Percentiles rank a stretch among this genome's conserved stretches.
These are phyloP conservation scores for Botia almorhae DNA, from an alignment of 2,797 vertebrate species.

Conservation along the genomic window DNA sequence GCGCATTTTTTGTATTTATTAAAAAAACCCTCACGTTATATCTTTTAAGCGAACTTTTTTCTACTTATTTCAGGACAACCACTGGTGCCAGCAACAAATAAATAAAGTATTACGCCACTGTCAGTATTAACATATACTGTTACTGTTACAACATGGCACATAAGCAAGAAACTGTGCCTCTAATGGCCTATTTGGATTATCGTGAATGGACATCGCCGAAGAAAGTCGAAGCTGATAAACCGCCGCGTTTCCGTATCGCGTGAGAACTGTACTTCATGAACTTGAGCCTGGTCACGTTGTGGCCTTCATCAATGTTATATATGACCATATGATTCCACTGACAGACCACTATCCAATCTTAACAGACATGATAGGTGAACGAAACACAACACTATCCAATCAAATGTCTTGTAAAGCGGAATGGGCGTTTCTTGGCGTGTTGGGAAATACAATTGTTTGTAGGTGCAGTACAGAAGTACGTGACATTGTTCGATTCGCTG, in stretches of 20 bases:
- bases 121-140: too few relatives aligned
- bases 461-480: neutral
- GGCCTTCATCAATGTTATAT: neutral
- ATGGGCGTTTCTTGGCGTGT: conserved; percentile 10
- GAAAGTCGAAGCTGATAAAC: neutral
- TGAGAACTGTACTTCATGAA: conserved; percentile 60
- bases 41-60: too few relatives aligned
- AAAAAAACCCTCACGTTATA: too few relatives aligned
- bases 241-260: conserved; percentile 43
- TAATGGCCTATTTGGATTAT: neutral
- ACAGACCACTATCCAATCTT: conserved; percentile 60
- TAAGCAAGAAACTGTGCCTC: neutral
- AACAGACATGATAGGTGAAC: neutral
- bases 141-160: too few relatives aligned
- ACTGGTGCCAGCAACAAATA: too few relatives aligned
- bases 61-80: too few relatives aligned
- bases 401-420: neutral
- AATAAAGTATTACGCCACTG: too few relatives aligned
- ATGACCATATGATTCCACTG: conserved; percentile 17
- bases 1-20: too few relatives aligned
- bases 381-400: conserved; percentile 55
- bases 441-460: conserved; percentile 29
- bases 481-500: conserved; percentile 44
- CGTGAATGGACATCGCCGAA: neutral
- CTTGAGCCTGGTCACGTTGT: conserved; percentile 48